A percentile compares a stretch with the other conserved stretches of the same genome.
Evolutionary conservation across 1,140 invertebrate species (phyloP).

Genomic region (Hetaerina americana): DNA sequence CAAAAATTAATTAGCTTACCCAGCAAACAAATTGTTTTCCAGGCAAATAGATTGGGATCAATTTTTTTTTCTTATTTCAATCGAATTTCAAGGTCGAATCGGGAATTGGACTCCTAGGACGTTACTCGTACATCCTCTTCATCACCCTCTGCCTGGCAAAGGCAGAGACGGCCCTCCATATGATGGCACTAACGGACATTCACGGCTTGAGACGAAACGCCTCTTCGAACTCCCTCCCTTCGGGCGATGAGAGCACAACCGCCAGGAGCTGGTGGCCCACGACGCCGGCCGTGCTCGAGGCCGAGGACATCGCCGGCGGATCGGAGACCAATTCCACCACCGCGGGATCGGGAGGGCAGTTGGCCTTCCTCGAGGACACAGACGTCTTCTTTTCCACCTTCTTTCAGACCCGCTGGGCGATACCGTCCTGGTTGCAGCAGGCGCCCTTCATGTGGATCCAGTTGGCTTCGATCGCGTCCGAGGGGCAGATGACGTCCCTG

Average conservation of each 20-base stretch:
- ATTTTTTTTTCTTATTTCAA: too few relatives aligned
- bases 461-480: neutral
- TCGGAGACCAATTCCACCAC: neutral
- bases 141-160: neutral
- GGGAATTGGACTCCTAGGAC: neutral
- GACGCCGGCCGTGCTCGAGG: neutral
- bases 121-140: neutral
- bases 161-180: neutral
- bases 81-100: neutral
- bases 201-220: neutral
- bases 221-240: neutral
- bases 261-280: too few relatives aligned
- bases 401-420: neutral
- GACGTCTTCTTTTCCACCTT: neutral
- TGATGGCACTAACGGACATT: neutral
- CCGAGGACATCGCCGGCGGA: neutral
- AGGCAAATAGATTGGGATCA: too few relatives aligned
- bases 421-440: neutral
- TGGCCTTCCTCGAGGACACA: neutral
- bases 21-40: too few relatives aligned
- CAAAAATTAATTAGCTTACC: too few relatives aligned
- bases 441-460: neutral
- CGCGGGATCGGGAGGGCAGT: neutral
- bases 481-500: neutral
- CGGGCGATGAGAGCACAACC: too few relatives aligned